These are phyloP conservation scores for Sterrhoptilus dennistouni DNA, from an alignment of 2,113 vertebrate species.

Conservation along the genomic window DNA sequence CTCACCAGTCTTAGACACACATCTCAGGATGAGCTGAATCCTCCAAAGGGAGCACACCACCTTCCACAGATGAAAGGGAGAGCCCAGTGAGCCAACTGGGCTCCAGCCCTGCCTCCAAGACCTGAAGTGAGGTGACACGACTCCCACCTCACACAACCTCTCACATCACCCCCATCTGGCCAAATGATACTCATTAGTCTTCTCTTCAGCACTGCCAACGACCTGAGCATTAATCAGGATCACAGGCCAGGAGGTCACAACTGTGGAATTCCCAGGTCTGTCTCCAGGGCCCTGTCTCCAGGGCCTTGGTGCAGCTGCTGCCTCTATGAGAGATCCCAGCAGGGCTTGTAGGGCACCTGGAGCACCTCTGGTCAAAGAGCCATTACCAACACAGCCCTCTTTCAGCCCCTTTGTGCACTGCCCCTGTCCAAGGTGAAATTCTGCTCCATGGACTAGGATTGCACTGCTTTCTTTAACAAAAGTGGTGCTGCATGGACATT, in stretches of 20 bases:
- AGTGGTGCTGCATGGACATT: not conserved
- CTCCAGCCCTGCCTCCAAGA: not conserved
- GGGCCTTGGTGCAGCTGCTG: not conserved
- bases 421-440: not conserved
- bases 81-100: not conserved
- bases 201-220: not conserved
- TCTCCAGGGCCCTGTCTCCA: not conserved
- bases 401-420: not conserved
- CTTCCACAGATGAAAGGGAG: not conserved
- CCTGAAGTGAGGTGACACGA: not conserved
- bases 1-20: not conserved
- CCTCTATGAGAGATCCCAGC: not conserved
- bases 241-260: not conserved
- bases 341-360: not conserved
- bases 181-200: not conserved
- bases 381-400: not conserved
- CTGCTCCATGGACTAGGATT: not conserved
- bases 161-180: not conserved
- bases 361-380: not conserved
- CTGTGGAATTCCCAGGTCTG: not conserved
- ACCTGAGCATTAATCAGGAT: not conserved
- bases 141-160: not conserved
- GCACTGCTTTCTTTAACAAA: not conserved
- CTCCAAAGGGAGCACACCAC: not conserved
- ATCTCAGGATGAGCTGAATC: not conserved